phyloP scores from a whole-genome alignment of 2,113 vertebrate genomes.

The Anarrhichthys ocellatus region DNA sequence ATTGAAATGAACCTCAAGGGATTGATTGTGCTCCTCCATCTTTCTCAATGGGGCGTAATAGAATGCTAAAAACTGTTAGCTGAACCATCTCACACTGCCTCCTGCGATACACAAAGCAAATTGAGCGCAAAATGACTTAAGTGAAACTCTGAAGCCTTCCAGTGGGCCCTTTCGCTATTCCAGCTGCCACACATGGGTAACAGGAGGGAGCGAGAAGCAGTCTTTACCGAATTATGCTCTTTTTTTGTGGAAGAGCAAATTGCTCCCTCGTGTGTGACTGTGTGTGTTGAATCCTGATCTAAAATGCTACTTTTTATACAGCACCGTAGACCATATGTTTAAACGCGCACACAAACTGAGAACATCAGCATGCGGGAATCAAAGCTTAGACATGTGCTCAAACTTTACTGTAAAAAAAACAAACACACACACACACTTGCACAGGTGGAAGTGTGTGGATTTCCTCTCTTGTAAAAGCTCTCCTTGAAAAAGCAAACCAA shows the following conservation, averaged over 20 bases:
- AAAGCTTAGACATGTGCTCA: conserved; percentile 24
- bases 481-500: conserved; percentile 48
- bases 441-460: conserved; percentile 57
- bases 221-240: conserved; percentile 66
- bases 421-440: conserved; percentile 23
- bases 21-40: conserved; percentile 47
- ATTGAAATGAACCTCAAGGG: conserved; percentile 1
- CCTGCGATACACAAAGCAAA: conserved; percentile 63
- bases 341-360: background rate
- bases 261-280: conserved; percentile 62
- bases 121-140: conserved; percentile 68
- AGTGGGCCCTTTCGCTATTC: conserved; percentile 56
- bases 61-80: conserved; percentile 38
- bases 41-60: conserved; percentile 44
- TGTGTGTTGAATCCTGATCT: conserved; percentile 30
- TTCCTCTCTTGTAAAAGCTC: conserved; percentile 56
- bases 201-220: conserved; percentile 41
- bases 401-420: conserved; percentile 24
- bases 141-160: conserved; percentile 62
- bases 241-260: conserved; percentile 69
- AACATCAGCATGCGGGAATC: conserved; percentile 19
- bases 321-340: conserved; percentile 3
- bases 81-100: conserved; percentile 42
- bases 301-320: conserved; percentile 42
- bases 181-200: conserved; percentile 62